Conservation (phyloP, 2,797 vertebrate species). For the Mus spretus region DNA sequence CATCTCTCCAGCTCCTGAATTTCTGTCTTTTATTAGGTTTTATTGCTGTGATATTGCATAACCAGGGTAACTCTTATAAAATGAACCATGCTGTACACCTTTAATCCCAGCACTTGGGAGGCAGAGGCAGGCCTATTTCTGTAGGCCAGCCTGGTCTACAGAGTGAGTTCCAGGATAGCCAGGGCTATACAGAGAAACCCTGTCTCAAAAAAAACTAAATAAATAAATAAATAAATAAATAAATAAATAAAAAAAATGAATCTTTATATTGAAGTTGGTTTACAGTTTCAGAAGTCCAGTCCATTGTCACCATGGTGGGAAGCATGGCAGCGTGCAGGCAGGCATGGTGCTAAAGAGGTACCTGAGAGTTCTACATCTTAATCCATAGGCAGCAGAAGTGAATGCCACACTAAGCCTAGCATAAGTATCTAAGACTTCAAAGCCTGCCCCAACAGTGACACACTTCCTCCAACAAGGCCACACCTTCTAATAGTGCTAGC, state of each 20-base stretch:
- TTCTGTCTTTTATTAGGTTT: not conserved
- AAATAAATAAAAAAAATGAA: too few relatives aligned
- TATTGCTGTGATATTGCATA: not conserved
- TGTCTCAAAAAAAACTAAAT: too few relatives aligned
- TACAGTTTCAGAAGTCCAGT: not conserved
- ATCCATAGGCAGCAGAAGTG: not conserved
- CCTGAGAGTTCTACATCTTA: not conserved
- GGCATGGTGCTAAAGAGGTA: not conserved
- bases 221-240: too few relatives aligned
- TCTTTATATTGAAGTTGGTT: not conserved
- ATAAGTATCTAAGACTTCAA: not conserved
- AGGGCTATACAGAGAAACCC: too few relatives aligned
- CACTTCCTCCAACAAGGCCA: not conserved
- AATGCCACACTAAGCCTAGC: not conserved
- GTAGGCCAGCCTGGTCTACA: too few relatives aligned
- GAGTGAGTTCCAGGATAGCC: too few relatives aligned
- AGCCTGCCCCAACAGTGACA: not conserved
- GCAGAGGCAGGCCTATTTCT: too few relatives aligned
- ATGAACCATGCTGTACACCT: not conserved
- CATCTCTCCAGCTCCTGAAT: too few relatives aligned
- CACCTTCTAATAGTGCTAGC: not conserved
- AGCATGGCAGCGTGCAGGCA: not conserved
- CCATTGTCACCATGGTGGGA: not conserved
- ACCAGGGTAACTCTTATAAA: not conserved
- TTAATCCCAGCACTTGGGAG: too few relatives aligned